phyloP scores from a whole-genome alignment of 2,797 vertebrate species.

The Thunnus albacares region DNA sequence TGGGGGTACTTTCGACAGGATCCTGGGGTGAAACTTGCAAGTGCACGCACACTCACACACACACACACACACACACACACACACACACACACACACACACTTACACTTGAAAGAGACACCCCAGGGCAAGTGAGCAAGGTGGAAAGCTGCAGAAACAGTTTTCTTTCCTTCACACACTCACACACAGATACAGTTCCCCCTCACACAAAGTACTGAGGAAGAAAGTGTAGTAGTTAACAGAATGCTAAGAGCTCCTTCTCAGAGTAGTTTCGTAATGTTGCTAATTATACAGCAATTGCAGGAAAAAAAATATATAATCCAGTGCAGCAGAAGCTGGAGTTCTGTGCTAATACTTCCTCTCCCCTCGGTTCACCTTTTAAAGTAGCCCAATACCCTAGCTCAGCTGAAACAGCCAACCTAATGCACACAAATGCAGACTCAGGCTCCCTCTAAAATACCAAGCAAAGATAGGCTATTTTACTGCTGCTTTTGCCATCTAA shows the following conservation, averaged over 20 bases:
- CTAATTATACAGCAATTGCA: slow-evolving; percentile 57
- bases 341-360: slow-evolving; percentile 44
- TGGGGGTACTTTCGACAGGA: slow-evolving; percentile 62
- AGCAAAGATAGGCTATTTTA: slow-evolving; percentile 65
- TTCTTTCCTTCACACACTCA: slow-evolving; percentile 26
- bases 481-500: slow-evolving; percentile 72
- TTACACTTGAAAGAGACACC: slow-evolving; percentile 47
- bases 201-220: slow-evolving; percentile 26
- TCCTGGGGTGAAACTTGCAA: slow-evolving; percentile 59
- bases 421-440: slow-evolving; percentile 74
- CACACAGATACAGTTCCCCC: slow-evolving; percentile 12
- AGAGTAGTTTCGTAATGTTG: slow-evolving; percentile 35
- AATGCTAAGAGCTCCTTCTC: slow-evolving; percentile 37
- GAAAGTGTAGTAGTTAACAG: slow-evolving; percentile 34
- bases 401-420: slow-evolving; percentile 67
- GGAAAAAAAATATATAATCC: slow-evolving; percentile 41
- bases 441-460: slow-evolving; percentile 61
- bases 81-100: slow-evolving; percentile 34
- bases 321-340: slow-evolving; percentile 25
- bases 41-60: slow-evolving; percentile 22
- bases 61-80: slow-evolving; percentile 28
- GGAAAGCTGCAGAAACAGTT: slow-evolving; percentile 35
- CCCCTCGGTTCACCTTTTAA: slow-evolving; percentile 61
- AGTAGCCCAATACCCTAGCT: slow-evolving; percentile 58
- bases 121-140: slow-evolving; percentile 35